These are phyloP conservation scores for Mastomys natalensis DNA, from an alignment of 2,113 vertebrate species.

Conservation along the genomic window DNA sequence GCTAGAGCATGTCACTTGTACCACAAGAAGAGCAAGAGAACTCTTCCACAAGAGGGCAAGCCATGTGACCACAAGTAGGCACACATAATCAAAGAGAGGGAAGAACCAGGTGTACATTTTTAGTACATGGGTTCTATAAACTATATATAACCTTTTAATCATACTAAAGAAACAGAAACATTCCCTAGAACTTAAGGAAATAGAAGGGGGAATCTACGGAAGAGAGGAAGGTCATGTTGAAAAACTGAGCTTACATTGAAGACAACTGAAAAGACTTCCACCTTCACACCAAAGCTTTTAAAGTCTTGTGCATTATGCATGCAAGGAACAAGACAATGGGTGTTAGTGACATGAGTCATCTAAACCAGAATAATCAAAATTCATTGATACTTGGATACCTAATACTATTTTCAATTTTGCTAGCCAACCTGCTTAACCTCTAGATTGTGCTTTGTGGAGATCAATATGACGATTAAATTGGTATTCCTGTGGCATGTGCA, in stretches of 20 bases:
- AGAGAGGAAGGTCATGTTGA: not conserved
- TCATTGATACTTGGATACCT: not conserved
- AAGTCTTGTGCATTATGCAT: not conserved
- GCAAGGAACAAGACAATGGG: not conserved
- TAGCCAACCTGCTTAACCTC: not conserved
- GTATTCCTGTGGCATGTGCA: not conserved
- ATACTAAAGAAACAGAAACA: not conserved
- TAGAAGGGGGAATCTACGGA: not conserved
- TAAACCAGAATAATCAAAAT: not conserved
- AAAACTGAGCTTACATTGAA: not conserved
- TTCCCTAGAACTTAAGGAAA: not conserved
- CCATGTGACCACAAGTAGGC: not conserved
- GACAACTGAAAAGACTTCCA: not conserved
- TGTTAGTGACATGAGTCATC: not conserved
- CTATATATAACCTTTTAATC: not conserved
- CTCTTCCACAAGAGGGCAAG: not conserved
- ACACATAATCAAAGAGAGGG: not conserved
- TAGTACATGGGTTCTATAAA: not conserved
- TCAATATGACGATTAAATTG: not conserved
- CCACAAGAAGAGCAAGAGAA: not conserved
- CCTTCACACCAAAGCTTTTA: not conserved
- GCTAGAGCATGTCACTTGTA: not conserved
- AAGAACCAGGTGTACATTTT: too few species aligned
- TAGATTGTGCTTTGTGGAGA: not conserved
- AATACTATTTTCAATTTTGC: not conserved